These are phyloP conservation scores for Cyanoliseus patagonus DNA, from an alignment of 2,113 vertebrate species.

Conservation along the genomic window DNA sequence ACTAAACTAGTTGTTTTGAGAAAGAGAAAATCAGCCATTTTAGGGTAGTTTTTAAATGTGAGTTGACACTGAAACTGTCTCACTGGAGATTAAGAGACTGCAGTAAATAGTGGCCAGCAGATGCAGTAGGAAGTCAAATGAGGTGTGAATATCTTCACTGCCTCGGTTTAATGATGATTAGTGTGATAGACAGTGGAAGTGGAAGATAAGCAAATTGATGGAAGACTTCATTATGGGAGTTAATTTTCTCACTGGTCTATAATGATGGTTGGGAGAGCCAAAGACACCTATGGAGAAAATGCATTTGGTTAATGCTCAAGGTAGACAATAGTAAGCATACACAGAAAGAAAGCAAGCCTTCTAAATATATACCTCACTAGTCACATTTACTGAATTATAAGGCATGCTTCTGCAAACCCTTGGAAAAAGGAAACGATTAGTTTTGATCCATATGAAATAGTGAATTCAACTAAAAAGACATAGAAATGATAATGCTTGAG, in stretches of 20 bases:
- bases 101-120: neutral
- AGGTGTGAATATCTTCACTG: neutral
- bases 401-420: neutral
- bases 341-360: neutral
- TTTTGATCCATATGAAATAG: neutral
- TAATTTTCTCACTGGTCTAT: neutral
- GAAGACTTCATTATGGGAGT: neutral
- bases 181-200: neutral
- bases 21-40: neutral
- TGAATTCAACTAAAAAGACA: neutral
- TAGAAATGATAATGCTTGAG: neutral
- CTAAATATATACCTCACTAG: neutral
- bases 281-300: neutral
- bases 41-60: neutral
- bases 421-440: neutral
- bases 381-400: neutral
- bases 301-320: neutral
- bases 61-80: neutral
- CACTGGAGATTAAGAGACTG: neutral
- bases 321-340: neutral
- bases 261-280: neutral
- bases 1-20: neutral
- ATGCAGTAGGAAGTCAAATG: neutral
- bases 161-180: neutral
- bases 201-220: neutral